Conservation (phyloP, 2,797 vertebrate genomes). For the Acrossocheilus wenchowensis region DNA sequence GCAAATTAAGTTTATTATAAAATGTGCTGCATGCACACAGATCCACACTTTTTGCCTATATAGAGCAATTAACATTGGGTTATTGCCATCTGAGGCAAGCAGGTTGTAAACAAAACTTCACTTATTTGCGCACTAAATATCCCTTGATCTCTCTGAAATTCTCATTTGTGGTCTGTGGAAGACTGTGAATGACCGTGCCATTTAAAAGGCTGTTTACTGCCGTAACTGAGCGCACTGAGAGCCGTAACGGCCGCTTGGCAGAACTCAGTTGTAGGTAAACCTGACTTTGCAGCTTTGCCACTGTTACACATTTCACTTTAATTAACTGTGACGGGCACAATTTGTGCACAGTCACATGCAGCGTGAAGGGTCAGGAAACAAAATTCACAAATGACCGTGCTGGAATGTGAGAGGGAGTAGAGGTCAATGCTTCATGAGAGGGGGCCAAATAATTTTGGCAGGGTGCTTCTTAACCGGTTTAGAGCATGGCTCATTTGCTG, state of each 20-base stretch:
- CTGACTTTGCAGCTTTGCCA: constrained; percentile 19
- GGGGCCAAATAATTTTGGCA: background rate
- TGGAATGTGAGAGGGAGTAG: constrained; percentile 14
- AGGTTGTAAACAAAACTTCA: background rate
- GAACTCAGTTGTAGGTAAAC: constrained; percentile 12
- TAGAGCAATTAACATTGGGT: background rate
- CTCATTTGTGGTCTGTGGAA: background rate
- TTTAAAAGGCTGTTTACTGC: constrained; percentile 9
- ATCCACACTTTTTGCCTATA: background rate
- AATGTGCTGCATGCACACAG: background rate
- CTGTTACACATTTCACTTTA: constrained; percentile 21
- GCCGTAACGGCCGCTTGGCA: background rate
- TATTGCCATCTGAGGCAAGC: background rate
- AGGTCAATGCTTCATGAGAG: constrained; percentile 9
- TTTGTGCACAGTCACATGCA: constrained; percentile 14
- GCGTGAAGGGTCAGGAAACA: constrained; percentile 15
- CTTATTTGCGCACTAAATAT: background rate
- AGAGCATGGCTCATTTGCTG: constrained; percentile 15
- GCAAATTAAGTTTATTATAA: background rate
- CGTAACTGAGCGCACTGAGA: background rate
- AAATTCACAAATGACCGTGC: constrained; percentile 11
- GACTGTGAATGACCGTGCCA: background rate
- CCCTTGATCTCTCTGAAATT: background rate
- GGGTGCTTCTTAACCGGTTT: constrained; percentile 2
- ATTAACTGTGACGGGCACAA: constrained; percentile 35